Base-by-base conservation (phyloP, 2,113 vertebrate genomes). In the Phrynocephalus versicolor region DNA sequence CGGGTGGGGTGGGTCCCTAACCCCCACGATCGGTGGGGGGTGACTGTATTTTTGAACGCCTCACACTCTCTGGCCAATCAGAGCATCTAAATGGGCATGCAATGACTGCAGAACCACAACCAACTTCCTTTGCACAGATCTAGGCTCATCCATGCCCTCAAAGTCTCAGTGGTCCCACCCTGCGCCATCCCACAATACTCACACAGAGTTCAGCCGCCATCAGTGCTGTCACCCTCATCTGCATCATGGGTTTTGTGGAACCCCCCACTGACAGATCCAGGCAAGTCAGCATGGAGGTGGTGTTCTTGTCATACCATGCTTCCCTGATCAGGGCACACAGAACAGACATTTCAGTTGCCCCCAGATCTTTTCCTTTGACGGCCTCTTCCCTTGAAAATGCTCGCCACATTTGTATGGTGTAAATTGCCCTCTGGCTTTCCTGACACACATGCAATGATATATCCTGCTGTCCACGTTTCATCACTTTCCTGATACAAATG, bases 221-320 rank as follows among this genome's bases (percentile, higher is more conserved):
- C 90, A 98, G 94, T 0, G 98, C 98, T 0, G 98, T 98, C 88
- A 98, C 84, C 95, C 97, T 98, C 91, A 98, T 95, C 90, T 98
- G 98, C 97, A 98, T 98, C 96, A 98, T 97, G 10, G 97, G 95
- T 87, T 86, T 96, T 93, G 95, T 95, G 39, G 92, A 86, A n/a
- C 94, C 94, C 71, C 79, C 94, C 91, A 96, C 91, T 41, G 97
- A 97, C 88, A 98, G 95, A n/a, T 93, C 94, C 88, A 98, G 96
- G n/a, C 98, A 98, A 41, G 95, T 62, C 12, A 97, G 83, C 97
- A 98, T 97, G 75, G 96, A 81, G 0, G 69, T 85, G 92, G 97
- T 94, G 92, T 97, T 97, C 76, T 96, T 92, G 0, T 97, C 91
- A 9, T 97, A 97, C 80, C 96, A 94, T 69, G 89, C 90, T 94